These are phyloP conservation scores for Lapara coniferarum DNA, from an alignment of 2,888 invertebrate species.

Conservation along the genomic window DNA sequence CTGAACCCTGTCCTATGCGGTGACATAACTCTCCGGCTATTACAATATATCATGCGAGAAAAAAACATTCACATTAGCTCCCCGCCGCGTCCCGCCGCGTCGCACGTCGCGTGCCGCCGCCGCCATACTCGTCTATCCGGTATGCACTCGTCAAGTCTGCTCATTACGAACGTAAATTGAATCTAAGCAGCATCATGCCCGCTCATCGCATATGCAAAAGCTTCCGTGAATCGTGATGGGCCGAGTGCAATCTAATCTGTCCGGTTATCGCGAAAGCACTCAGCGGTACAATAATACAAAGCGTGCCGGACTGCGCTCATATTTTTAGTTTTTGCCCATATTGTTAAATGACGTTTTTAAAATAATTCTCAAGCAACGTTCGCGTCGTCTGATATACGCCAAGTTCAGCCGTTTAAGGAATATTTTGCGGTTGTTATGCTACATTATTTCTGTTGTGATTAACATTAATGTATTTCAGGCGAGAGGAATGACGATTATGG, in stretches of 20 bases:
- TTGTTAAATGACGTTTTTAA: slow-evolving; percentile 32
- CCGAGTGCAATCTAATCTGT: slow-evolving; percentile 50
- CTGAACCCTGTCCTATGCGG: slow-evolving; percentile 40
- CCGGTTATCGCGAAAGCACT: slow-evolving; percentile 50
- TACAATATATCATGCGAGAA: slow-evolving; percentile 74
- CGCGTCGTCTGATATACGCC: slow-evolving; percentile 5
- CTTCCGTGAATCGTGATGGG: slow-evolving; percentile 52
- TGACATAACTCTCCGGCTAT: slow-evolving; percentile 74
- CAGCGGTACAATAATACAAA: slow-evolving; percentile 53
- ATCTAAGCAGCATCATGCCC: slow-evolving; percentile 52
- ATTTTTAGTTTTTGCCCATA: slow-evolving; percentile 36
- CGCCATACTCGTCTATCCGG: slow-evolving; percentile 62
- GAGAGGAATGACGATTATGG: slow-evolving; percentile 71
- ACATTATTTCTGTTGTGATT: slow-evolving; percentile 46
- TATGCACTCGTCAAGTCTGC: slow-evolving; percentile 52
- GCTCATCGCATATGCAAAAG: slow-evolving; percentile 58
- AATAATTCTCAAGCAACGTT: neutral
- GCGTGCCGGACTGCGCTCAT: slow-evolving; percentile 24
- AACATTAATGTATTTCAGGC: slow-evolving; percentile 71
- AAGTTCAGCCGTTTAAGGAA: slow-evolving; percentile 38
- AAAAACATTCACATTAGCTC: slow-evolving; percentile 65
- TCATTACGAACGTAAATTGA: slow-evolving; percentile 67
- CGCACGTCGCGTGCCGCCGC: slow-evolving; percentile 56
- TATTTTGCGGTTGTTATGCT: slow-evolving; percentile 46
- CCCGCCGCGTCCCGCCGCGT: slow-evolving; percentile 71